A percentile compares a stretch with the other conserved stretches of the same genome.
Conservation (phyloP, 2,113 vertebrate genomes). For the Sapayoa aenigma region DNA sequence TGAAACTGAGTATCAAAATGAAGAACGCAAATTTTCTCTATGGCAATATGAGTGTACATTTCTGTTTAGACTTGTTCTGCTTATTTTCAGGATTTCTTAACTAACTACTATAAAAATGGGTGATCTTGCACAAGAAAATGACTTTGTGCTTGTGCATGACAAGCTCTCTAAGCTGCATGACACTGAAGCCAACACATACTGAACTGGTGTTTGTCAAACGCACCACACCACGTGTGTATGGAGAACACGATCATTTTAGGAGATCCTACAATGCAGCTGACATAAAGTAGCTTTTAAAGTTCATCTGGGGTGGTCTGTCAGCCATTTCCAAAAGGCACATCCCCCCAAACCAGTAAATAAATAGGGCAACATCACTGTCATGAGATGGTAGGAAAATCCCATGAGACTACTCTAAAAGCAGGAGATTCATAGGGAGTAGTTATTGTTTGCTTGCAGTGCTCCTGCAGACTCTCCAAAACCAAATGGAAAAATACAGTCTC, state of each 20-base stretch:
- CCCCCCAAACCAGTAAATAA: not conserved
- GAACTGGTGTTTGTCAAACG: not conserved
- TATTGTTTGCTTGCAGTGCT: not conserved
- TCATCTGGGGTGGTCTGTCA: not conserved
- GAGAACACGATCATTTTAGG: not conserved
- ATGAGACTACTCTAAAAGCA: not conserved
- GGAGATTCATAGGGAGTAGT: not conserved
- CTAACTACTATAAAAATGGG: not conserved
- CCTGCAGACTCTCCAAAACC: not conserved
- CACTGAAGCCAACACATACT: rapidly evolving
- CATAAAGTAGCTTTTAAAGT: not conserved
- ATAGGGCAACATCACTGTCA: not conserved
- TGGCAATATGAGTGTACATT: not conserved
- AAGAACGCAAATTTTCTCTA: not conserved
- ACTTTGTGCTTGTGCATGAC: not conserved
- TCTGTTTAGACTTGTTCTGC: not conserved
- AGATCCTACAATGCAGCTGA: not conserved
- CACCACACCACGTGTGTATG: not conserved
- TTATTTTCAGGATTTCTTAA: not conserved
- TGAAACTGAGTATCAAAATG: not conserved
- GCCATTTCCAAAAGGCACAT: not conserved
- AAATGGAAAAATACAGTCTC: slow-evolving; percentile 35
- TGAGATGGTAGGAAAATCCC: not conserved
- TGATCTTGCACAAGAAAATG: not conserved
- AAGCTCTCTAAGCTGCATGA: not conserved